Percentiles rank a stretch among this genome's conserved stretches.
Conservation (phyloP, 2,797 vertebrate species). For the Pogonophryne albipinna region DNA sequence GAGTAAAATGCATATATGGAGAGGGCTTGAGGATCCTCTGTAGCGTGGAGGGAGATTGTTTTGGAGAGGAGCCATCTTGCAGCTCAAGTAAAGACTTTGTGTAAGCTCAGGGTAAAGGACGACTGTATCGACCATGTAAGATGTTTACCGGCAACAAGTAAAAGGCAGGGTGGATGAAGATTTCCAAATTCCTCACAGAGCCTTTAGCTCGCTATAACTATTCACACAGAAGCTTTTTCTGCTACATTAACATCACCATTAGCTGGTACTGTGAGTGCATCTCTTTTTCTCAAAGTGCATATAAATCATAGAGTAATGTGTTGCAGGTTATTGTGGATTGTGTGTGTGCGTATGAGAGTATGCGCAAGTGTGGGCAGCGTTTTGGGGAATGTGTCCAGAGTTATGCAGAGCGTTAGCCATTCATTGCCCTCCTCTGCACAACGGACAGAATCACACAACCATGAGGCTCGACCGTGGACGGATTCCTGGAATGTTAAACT, state of each 20-base stretch:
- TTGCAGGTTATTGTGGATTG: slow-evolving; percentile 41
- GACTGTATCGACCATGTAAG: slow-evolving; percentile 59
- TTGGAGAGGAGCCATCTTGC: slow-evolving; percentile 82
- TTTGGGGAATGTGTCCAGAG: slow-evolving; percentile 78
- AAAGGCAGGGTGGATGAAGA: slow-evolving; percentile 48
- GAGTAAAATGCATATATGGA: slow-evolving; percentile 79
- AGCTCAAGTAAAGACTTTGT: slow-evolving; percentile 70
- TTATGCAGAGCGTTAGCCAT: slow-evolving; percentile 80
- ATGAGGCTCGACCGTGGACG: slow-evolving; percentile 75
- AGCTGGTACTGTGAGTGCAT: slow-evolving; percentile 27
- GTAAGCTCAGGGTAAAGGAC: slow-evolving; percentile 71
- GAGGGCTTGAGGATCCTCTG: slow-evolving; percentile 78
- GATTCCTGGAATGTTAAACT: slow-evolving; percentile 85
- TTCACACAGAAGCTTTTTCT: slow-evolving; percentile 43
- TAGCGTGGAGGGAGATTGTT: slow-evolving; percentile 76
- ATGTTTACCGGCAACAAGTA: slow-evolving; percentile 74
- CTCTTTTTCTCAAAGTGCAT: slow-evolving; percentile 26
- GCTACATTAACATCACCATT: slow-evolving; percentile 57
- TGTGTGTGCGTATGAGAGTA: slow-evolving; percentile 24
- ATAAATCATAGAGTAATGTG: slow-evolving; percentile 47
- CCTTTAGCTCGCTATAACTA: slow-evolving; percentile 38
- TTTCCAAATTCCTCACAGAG: slow-evolving; percentile 47
- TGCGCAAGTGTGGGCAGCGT: slow-evolving; percentile 64
- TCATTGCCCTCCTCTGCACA: slow-evolving; percentile 77
- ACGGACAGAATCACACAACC: slow-evolving; percentile 76